These are phyloP conservation scores for Platyura marginata DNA, from an alignment of 1,140 invertebrate species.

Conservation along the genomic window DNA sequence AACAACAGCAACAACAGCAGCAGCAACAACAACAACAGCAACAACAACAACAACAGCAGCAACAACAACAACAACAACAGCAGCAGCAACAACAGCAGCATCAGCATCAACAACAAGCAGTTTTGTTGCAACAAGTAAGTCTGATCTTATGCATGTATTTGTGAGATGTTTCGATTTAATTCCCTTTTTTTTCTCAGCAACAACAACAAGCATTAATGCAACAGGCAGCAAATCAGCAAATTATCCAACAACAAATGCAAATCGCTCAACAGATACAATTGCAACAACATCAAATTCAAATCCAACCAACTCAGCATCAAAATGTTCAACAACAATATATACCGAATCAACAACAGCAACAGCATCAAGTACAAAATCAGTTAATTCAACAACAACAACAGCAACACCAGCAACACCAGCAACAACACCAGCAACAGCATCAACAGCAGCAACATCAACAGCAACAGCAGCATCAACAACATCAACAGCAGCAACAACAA, in stretches of 20 bases:
- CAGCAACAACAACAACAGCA: conserved; percentile 9
- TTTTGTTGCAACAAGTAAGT: conserved; percentile 6
- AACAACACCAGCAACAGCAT: conserved; percentile 11
- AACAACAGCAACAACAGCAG: conserved; percentile 1
- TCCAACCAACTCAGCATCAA: conserved; percentile 1
- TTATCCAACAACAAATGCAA: conserved; percentile 7
- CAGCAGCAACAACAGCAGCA: conserved; percentile 6
- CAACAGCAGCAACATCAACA: conserved; percentile 16
- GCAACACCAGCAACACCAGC: conserved; percentile 25
- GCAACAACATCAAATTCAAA: conserved; percentile 13
- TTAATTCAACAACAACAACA: conserved; percentile 18
- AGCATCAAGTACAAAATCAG: conserved; percentile 10
- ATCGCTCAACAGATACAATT: conserved; percentile 7
- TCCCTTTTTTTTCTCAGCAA: conserved; percentile 5
- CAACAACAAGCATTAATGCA: conserved; percentile 15
- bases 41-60: conserved; percentile 8
- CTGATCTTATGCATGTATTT: too few relatives aligned
- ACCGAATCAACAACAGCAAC: conserved; percentile 16
- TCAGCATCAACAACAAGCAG: conserved; percentile 6
- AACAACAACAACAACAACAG: conserved; percentile 14
- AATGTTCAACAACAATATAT: conserved; percentile 12
- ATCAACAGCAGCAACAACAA: conserved; percentile 18
- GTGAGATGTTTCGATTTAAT: background rate
- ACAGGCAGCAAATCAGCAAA: conserved; percentile 8
- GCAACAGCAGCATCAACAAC: conserved; percentile 24